Evolutionary conservation across 2,888 invertebrate genomes (phyloP).

Genomic region (Desoria tigrina): DNA sequence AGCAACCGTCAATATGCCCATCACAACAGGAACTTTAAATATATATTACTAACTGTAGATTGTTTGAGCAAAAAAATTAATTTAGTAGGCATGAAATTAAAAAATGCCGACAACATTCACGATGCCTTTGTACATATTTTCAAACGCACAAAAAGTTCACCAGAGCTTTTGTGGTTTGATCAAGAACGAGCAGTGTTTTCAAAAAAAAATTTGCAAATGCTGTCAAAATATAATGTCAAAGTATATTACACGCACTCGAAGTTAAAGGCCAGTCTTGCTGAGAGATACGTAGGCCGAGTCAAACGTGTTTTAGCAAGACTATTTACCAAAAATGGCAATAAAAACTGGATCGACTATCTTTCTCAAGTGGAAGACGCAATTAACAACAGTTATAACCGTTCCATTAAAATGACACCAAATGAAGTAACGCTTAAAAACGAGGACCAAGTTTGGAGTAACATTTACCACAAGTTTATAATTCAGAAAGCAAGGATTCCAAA

Average conservation of each 20-base stretch:
- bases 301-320: neutral
- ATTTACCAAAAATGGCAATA: neutral
- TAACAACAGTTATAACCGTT: constrained; percentile 7
- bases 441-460: neutral
- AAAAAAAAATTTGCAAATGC: neutral
- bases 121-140: neutral
- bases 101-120: neutral
- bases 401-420: neutral
- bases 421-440: neutral
- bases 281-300: neutral
- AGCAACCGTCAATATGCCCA: neutral
- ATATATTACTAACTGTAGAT: neutral
- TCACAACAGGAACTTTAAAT: constrained; percentile 1
- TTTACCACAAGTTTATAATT: neutral
- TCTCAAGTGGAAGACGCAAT: neutral
- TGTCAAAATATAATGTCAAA: neutral
- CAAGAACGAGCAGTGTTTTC: neutral
- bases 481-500: neutral
- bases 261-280: neutral
- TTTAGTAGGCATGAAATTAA: neutral
- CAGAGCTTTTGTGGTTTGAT: neutral
- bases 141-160: neutral
- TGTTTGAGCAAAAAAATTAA: neutral
- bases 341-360: neutral
- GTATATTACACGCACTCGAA: neutral